These are phyloP conservation scores for Lemur catta DNA, from an alignment of 2,797 vertebrate genomes.

Conservation along the genomic window DNA sequence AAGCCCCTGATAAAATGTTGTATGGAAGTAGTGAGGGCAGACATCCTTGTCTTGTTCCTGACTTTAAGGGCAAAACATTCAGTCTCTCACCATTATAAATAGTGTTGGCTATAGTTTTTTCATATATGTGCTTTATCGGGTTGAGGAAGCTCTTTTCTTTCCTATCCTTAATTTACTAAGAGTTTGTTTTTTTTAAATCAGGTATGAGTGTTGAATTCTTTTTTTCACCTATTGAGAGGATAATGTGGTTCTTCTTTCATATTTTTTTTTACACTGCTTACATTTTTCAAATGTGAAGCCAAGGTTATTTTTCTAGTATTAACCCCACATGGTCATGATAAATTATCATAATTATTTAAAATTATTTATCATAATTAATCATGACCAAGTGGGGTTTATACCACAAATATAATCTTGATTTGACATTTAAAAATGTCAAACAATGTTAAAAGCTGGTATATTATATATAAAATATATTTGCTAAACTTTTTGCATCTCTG, in stretches of 20 bases:
- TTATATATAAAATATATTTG: not conserved
- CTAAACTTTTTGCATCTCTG: not conserved
- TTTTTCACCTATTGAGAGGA: not conserved
- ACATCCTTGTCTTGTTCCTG: not conserved
- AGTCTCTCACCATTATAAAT: not conserved
- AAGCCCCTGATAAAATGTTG: not conserved
- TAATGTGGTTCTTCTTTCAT: not conserved
- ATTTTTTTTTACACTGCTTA: not conserved
- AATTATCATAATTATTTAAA: not conserved
- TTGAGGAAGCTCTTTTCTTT: not conserved
- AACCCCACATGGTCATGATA: not conserved
- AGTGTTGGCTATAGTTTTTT: not conserved
- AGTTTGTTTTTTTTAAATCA: not conserved
- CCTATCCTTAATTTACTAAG: not conserved
- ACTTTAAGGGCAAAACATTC: not conserved
- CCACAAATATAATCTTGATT: not conserved
- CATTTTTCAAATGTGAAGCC: not conserved
- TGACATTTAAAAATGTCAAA: not conserved
- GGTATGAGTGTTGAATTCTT: not conserved
- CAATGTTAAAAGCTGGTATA: not conserved
- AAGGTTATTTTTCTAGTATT: not conserved
- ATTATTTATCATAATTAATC: not conserved
- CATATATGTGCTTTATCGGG: not conserved
- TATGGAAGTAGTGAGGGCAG: not conserved
- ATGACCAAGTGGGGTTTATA: not conserved